phyloP scores from a whole-genome alignment of 1,140 invertebrate genomes.

The Vanessa tameamea region DNA sequence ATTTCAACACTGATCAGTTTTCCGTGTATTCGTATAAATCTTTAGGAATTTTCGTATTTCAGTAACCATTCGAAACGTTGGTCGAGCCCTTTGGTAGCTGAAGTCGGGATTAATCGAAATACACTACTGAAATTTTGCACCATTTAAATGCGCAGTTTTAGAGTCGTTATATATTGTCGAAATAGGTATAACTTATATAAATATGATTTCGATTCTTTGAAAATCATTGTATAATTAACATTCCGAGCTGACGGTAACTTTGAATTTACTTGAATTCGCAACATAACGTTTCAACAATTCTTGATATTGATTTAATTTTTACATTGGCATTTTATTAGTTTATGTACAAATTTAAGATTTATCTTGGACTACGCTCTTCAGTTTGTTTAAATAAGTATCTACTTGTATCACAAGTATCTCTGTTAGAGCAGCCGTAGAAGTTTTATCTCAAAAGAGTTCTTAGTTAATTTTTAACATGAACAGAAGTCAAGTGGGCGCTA shows the following conservation, averaged over 20 bases:
- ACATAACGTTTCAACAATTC: no score
- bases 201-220: no score
- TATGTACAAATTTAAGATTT: no score
- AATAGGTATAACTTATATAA: no score
- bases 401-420: background rate
- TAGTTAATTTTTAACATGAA: background rate
- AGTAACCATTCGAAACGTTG: background rate
- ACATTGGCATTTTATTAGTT: no score
- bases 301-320: no score
- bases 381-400: background rate
- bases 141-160: background rate
- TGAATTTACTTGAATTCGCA: background rate
- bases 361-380: no score
- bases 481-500: background rate
- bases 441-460: background rate
- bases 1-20: background rate
- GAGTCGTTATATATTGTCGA: no score
- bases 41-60: background rate
- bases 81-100: background rate
- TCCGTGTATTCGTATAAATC: background rate
- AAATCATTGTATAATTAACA: background rate
- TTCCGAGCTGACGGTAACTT: background rate
- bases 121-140: background rate
- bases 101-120: background rate
- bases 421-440: background rate